Conservation (phyloP, 2,888 invertebrate species). For the Dryobotodes eremita region DNA sequence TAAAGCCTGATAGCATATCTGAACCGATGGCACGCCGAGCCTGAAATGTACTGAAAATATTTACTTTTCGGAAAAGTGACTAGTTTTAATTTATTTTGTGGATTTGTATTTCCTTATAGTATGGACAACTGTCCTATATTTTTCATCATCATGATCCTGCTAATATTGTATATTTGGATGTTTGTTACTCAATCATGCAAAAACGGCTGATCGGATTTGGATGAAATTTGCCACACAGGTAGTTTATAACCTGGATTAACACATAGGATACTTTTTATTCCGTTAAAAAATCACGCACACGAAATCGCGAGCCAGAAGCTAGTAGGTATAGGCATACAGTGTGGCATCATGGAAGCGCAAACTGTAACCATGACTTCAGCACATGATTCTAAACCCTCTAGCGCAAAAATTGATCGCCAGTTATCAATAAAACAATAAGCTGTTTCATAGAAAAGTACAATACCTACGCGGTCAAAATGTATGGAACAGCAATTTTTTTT, state of each 20-base stretch:
- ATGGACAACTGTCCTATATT: background rate
- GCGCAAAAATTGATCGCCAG: too few species aligned
- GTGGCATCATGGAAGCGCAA: too few species aligned
- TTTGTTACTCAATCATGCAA: background rate
- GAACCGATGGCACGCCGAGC: conserved; percentile 11
- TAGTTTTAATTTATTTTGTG: background rate
- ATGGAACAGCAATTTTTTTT: too few species aligned
- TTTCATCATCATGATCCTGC: background rate
- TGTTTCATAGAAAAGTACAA: too few species aligned
- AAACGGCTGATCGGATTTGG: background rate
- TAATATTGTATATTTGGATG: background rate
- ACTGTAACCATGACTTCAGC: too few species aligned
- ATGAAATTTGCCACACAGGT: background rate
- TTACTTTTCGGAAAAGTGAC: conserved; percentile 33
- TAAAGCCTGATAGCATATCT: conserved; percentile 62
- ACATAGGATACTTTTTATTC: background rate
- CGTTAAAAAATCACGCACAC: background rate
- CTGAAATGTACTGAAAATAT: conserved; percentile 42
- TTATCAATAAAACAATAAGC: too few species aligned
- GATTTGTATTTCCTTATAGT: conserved; percentile 23
- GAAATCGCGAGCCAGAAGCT: background rate
- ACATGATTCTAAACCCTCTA: too few species aligned
- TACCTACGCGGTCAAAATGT: too few species aligned
- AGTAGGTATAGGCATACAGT: background rate
- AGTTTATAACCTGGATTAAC: background rate